A percentile compares a stretch with the other conserved stretches of the same genome.
phyloP scores from a whole-genome alignment of 2,113 vertebrate genomes.

The zebrafish (Danio rerio) region DNA sequence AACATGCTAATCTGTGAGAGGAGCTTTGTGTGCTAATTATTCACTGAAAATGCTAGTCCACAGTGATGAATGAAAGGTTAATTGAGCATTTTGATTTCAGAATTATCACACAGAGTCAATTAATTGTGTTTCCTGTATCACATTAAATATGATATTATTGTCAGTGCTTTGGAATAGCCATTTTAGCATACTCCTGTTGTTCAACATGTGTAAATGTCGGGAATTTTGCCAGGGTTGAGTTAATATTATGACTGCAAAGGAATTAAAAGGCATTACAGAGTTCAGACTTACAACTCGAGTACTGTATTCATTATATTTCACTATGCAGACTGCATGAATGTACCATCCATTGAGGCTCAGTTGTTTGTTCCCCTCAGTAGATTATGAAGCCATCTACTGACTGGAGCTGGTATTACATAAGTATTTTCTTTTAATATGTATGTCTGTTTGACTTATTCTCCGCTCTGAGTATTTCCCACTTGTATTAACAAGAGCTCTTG shows the following conservation, averaged over 20 bases:
- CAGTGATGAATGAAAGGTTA: not conserved
- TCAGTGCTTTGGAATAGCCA: not conserved
- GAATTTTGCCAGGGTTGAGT: not conserved
- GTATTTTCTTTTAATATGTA: not conserved
- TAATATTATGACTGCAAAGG: not conserved
- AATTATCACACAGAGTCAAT: not conserved
- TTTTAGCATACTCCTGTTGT: not conserved
- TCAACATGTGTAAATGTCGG: no score
- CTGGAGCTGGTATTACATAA: constrained; percentile 62
- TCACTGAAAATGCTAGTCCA: not conserved
- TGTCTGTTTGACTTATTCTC: constrained; percentile 16
- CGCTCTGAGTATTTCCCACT: constrained; percentile 1
- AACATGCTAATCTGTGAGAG: not conserved
- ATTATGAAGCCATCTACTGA: constrained; percentile 85
- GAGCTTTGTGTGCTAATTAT: not conserved
- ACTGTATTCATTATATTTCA: not conserved
- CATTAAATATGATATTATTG: not conserved
- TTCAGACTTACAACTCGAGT: not conserved
- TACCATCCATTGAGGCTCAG: constrained; percentile 32
- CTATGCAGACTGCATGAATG: constrained; percentile 12
- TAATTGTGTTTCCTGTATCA: not conserved
- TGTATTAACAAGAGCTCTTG: constrained; percentile 38
- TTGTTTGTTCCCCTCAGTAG: constrained; percentile 58
- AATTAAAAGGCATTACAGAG: not conserved
- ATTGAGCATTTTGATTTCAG: not conserved